phyloP scores from a whole-genome alignment of 2,888 invertebrate genomes.

The Andrena chrysosceles region DNA sequence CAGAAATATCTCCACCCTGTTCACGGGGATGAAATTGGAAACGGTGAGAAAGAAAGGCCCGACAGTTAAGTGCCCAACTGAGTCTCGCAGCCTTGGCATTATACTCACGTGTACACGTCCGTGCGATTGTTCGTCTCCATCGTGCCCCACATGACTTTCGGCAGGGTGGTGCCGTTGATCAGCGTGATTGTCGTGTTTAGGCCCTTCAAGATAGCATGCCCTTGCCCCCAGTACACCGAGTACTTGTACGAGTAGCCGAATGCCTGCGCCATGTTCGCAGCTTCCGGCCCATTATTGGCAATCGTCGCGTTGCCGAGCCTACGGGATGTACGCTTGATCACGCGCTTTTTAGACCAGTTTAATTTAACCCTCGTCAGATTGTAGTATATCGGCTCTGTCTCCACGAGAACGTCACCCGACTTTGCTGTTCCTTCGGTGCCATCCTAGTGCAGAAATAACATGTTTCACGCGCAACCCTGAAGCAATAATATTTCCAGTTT shows the following conservation, averaged over 20 bases:
- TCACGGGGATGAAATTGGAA: not conserved
- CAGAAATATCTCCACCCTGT: constrained; percentile 88
- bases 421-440: constrained; percentile 74
- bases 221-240: constrained; percentile 92
- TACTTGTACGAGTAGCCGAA: constrained; percentile 90
- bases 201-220: constrained; percentile 90
- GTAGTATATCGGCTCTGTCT: constrained; percentile 92
- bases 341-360: constrained; percentile 86
- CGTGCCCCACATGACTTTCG: constrained; percentile 90
- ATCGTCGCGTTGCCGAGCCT: constrained; percentile 84
- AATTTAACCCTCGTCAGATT: constrained; percentile 90
- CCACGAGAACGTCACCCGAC: constrained; percentile 91
- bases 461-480: too few species aligned
- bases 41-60: not conserved
- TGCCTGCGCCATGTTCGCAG: constrained; percentile 90
- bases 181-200: constrained; percentile 88
- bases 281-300: constrained; percentile 86
- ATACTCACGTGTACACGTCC: constrained; percentile 85
- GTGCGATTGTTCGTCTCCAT: constrained; percentile 86
- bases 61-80: not conserved
- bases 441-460: constrained; percentile 65
- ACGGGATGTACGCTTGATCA: constrained; percentile 81
- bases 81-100: not conserved
- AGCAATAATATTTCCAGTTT: too few species aligned
- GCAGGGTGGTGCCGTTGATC: constrained; percentile 87